Conservation (phyloP, 2,113 vertebrate genomes). For the Donacobius atricapilla region DNA sequence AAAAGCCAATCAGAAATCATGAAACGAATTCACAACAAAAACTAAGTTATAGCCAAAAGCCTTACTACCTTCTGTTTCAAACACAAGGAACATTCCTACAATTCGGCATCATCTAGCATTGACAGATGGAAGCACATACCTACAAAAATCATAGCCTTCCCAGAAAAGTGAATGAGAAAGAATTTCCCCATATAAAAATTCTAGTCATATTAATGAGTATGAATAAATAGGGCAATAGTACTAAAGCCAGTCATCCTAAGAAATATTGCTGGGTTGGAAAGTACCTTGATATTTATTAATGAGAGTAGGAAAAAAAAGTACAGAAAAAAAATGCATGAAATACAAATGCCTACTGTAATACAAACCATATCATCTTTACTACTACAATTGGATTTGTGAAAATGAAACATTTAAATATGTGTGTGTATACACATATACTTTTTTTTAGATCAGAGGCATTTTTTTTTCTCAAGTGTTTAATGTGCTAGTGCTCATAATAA, state of each 20-base stretch:
- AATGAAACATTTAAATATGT: not conserved
- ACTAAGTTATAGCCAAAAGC: conserved; percentile 51
- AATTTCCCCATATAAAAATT: conserved; percentile 1
- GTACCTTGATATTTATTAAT: not conserved
- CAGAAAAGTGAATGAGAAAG: conserved; percentile 8
- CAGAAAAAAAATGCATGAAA: not conserved
- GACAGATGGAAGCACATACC: conserved; percentile 64
- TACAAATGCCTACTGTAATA: not conserved
- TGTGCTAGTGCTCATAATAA: not conserved
- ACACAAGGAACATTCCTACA: conserved; percentile 59
- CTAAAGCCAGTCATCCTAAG: not conserved
- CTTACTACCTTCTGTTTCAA: conserved; percentile 61
- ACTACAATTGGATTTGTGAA: not conserved
- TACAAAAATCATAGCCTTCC: conserved; percentile 35
- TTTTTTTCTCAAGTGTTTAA: not conserved
- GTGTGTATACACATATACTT: not conserved
- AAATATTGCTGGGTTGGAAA: not conserved
- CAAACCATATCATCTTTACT: not conserved
- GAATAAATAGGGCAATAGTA: not conserved
- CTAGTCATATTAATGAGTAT: not conserved
- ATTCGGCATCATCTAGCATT: conserved; percentile 44
- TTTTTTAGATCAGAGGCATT: not conserved
- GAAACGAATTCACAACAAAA: conserved; percentile 60
- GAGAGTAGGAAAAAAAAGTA: not conserved
- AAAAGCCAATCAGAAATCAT: conserved; percentile 51